Evolutionary conservation across 1,140 invertebrate genomes (phyloP).

Genomic region (Arion vulgaris): DNA sequence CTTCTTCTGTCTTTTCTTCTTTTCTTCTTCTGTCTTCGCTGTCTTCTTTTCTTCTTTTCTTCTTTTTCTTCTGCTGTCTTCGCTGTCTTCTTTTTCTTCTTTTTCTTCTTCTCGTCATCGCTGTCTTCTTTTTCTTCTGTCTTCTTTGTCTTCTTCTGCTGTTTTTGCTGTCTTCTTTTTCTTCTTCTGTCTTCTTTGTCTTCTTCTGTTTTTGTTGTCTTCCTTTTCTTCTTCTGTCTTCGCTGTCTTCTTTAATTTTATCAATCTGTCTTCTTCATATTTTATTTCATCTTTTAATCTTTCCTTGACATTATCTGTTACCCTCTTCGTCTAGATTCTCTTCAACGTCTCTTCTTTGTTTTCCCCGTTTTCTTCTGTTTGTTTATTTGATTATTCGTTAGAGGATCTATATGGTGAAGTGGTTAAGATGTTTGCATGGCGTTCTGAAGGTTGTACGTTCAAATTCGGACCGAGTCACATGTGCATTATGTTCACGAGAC

Average conservation of each 20-base stretch:
- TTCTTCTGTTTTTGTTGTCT: not conserved
- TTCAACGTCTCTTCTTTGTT: not conserved
- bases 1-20: not conserved
- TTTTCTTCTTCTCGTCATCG: not conserved
- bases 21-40: not conserved
- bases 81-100: not conserved
- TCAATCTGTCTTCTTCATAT: no score
- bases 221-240: not conserved
- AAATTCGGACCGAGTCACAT: no score
- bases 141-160: not conserved
- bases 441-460: no score
- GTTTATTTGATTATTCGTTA: no score
- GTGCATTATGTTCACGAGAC: no score
- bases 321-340: not conserved
- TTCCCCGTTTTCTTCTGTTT: not conserved
- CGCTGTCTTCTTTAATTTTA: no score
- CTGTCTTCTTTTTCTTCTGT: not conserved
- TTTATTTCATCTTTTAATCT: not conserved
- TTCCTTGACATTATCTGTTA: no score
- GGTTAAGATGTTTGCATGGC: no score
- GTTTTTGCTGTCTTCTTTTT: not conserved
- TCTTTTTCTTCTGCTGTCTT: not conserved
- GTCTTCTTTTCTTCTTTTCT: not conserved
- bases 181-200: not conserved
- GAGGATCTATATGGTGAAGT: no score